A percentile compares a stretch with the other conserved stretches of the same genome.
Conservation (phyloP, 2,888 invertebrate species). For the Pristionchus arcanus region DNA sequence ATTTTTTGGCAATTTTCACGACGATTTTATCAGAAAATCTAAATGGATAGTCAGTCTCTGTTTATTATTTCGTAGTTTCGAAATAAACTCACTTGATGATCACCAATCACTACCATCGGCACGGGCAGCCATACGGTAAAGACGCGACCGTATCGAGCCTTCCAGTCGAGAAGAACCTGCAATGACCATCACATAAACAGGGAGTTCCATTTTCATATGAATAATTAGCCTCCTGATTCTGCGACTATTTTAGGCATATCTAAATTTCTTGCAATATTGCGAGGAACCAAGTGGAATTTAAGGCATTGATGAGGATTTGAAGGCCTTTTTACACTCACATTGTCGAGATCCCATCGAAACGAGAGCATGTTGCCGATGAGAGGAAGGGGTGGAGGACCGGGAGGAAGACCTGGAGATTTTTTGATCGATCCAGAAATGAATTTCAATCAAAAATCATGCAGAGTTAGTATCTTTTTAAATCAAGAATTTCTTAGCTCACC, state of each 20-base stretch:
- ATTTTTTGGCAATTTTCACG: too few species aligned
- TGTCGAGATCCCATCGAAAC: constrained; percentile 34
- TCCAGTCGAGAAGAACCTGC: constrained; percentile 29
- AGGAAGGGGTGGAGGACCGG: constrained; percentile 50
- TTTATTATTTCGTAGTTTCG: neutral
- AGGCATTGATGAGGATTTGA: neutral
- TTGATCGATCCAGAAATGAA: too few species aligned
- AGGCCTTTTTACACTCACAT: neutral
- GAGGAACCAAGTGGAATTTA: neutral
- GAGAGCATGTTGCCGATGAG: constrained; percentile 50
- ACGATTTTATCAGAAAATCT: too few species aligned
- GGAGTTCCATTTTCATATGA: too few species aligned
- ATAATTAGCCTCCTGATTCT: too few species aligned
- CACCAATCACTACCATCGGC: constrained; percentile 23
- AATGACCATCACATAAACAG: too few species aligned
- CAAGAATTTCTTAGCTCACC: neutral
- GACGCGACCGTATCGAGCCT: constrained; percentile 23
- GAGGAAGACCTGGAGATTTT: neutral
- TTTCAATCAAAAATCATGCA: neutral
- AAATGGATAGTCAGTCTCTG: too few species aligned
- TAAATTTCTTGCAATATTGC: too few species aligned
- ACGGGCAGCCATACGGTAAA: constrained; percentile 42
- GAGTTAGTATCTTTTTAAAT: neutral
- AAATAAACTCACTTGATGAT: constrained; percentile 39
- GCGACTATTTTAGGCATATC: too few species aligned